Percentiles rank a stretch among this genome's conserved stretches.
Evolutionary conservation across 53 echinoderm and acorn worm genomes (phyloP).

Genomic region (Astropecten irregularis): DNA sequence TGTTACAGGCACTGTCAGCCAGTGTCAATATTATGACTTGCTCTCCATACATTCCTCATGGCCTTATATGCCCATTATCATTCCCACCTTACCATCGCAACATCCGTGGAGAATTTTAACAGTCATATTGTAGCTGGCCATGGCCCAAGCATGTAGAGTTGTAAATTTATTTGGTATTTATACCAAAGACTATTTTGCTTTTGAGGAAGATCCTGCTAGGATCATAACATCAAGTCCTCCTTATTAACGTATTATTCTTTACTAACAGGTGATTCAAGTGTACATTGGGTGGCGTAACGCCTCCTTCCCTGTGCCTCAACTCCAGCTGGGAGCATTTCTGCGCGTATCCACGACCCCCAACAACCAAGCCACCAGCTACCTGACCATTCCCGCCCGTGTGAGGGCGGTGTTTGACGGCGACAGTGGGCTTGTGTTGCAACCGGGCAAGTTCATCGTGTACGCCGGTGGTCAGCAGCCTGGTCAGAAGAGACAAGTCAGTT

Average conservation of each 20-base stretch:
- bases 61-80: no score
- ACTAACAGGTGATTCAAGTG: conserved; percentile 76
- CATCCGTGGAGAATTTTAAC: no score
- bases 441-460: conserved; percentile 68
- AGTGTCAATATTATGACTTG: no score
- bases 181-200: no score
- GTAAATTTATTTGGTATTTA: no score
- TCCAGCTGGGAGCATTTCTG: conserved; percentile 78
- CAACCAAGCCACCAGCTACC: conserved; percentile 27
- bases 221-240: no score
- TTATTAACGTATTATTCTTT: neutral
- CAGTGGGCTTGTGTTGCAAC: conserved; percentile 49
- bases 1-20: no score
- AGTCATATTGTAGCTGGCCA: no score
- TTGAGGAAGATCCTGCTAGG: no score
- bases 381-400: conserved; percentile 77
- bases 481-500: conserved; percentile 56
- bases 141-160: no score
- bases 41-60: no score
- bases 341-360: conserved; percentile 53
- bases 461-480: conserved; percentile 91
- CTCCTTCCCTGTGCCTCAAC: conserved; percentile 66
- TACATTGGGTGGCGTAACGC: conserved; percentile 85
- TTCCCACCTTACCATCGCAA: no score
- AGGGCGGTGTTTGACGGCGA: conserved; percentile 64